Conservation (phyloP, 2,113 vertebrate species). For the Eptatretus burgeri region DNA sequence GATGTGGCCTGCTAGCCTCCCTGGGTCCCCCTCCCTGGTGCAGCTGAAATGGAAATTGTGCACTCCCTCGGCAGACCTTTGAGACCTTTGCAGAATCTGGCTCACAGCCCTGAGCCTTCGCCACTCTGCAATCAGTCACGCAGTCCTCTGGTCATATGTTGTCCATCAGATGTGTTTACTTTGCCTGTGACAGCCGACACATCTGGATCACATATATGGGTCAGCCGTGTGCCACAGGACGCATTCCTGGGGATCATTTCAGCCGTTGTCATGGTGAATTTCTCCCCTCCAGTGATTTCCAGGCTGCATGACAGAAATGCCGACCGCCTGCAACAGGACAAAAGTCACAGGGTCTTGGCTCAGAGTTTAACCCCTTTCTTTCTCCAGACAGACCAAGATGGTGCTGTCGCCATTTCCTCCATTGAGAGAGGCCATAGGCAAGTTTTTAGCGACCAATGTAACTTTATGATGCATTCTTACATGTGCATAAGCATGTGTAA, state of each 20-base stretch:
- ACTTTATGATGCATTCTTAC: no score
- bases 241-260: constrained; percentile 73
- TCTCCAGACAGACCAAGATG: background rate
- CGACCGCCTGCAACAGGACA: constrained; percentile 9
- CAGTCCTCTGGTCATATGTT: constrained; percentile 82
- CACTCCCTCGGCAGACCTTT: constrained; percentile 2
- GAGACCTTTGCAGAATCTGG: background rate
- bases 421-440: no score
- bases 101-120: constrained; percentile 16
- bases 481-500: no score
- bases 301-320: constrained; percentile 96
- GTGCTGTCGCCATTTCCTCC: no score
- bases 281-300: constrained; percentile 93
- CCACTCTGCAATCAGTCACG: constrained; percentile 29
- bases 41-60: constrained; percentile 1
- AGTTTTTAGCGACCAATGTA: no score
- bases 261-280: constrained; percentile 66
- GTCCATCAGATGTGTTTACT: constrained; percentile 98
- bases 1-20: background rate
- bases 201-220: constrained; percentile 99
- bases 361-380: constrained; percentile 5
- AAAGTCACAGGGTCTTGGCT: constrained; percentile 7
- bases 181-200: constrained; percentile 92
- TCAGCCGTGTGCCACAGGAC: constrained; percentile 83
- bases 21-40: constrained; percentile 1